phyloP scores from a whole-genome alignment of 2,888 invertebrate genomes.

The Spilosoma lubricipeda region DNA sequence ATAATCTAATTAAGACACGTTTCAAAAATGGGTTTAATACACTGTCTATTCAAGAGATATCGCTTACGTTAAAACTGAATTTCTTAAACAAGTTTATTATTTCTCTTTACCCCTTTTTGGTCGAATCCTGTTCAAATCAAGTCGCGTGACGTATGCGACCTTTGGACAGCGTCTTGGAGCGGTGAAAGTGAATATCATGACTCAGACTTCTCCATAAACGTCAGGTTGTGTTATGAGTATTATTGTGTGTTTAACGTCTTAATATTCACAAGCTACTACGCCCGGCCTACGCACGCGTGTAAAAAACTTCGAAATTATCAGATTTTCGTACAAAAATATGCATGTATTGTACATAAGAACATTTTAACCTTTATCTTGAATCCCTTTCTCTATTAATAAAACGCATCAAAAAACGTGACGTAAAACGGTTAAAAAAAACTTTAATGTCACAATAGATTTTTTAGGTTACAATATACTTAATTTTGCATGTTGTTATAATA shows the following conservation, averaged over 20 bases:
- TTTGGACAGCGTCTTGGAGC: constrained; percentile 47
- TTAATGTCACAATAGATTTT: too few relatives aligned
- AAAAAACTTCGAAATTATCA: not conserved
- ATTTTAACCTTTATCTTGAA: too few relatives aligned
- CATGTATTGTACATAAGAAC: not conserved
- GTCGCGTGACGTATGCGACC: constrained; percentile 37
- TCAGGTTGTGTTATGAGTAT: constrained; percentile 57
- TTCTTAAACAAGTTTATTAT: not conserved
- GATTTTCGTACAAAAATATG: not conserved
- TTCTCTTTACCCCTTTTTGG: not conserved
- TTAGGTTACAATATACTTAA: too few relatives aligned
- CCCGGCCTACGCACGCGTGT: not conserved
- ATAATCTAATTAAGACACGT: too few relatives aligned
- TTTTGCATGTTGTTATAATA: too few relatives aligned
- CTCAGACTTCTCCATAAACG: constrained; percentile 71
- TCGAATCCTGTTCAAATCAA: constrained; percentile 18
- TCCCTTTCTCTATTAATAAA: too few relatives aligned
- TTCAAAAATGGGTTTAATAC: too few relatives aligned
- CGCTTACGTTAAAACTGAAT: not conserved
- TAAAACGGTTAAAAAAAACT: too few relatives aligned
- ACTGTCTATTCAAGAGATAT: not conserved
- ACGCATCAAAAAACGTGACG: too few relatives aligned
- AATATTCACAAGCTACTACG: not conserved
- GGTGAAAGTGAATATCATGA: constrained; percentile 80
- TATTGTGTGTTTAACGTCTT: constrained; percentile 36